Evolutionary conservation across 1,140 invertebrate species (phyloP), one percentile per base, ranked within the genome.

Genomic region (Drosophila murphyi): DNA sequence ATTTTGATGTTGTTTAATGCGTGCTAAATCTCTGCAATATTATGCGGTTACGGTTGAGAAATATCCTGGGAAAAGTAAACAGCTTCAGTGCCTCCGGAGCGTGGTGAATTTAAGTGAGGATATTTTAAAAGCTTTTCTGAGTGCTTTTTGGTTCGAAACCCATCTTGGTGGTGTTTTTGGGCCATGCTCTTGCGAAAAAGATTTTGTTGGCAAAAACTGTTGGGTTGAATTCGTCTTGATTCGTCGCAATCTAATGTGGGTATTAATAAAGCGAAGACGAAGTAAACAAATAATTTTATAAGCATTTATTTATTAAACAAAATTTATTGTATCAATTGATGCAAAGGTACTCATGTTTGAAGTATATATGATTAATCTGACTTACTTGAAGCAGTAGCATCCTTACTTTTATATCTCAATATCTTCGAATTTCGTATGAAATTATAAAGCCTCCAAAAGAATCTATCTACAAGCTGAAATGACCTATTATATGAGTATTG

Each of bases 1-100:
- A 67, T 90, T 89, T 90, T 90, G 85, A 89, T 89, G 85, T 78
- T 89, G 82, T 72, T 78, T 90, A 90, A 89, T 89, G 85, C 86
- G 80, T 69, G 71, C 64, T 73, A 89, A 89, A 79, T 79, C 78
- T 59, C 54, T 51, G 75, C 45, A 50, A 74, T 70, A 64, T 73
- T 54, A 69, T 79, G 71, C 47, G 75, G 54, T 76, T 65, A 60
- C 60, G 51, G 56, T 65, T 52, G 6, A 3, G n/a, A 64, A 79
- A 62, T 70, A 72, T 83, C 83, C 85, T 88, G 85, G 85, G 85
- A 88, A 88, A 88, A 71, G 69, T 62, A 88, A 88, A 88, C 71
- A 88, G 82, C 57, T 60, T 60, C 37, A 8, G 50, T 12, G 64
- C 57, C 51, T 37, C 7, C 2, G 3, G 1, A 10, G 28, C 31